Base-by-base conservation (phyloP, 2,113 vertebrate species). In the Bostrychus sinensis region DNA sequence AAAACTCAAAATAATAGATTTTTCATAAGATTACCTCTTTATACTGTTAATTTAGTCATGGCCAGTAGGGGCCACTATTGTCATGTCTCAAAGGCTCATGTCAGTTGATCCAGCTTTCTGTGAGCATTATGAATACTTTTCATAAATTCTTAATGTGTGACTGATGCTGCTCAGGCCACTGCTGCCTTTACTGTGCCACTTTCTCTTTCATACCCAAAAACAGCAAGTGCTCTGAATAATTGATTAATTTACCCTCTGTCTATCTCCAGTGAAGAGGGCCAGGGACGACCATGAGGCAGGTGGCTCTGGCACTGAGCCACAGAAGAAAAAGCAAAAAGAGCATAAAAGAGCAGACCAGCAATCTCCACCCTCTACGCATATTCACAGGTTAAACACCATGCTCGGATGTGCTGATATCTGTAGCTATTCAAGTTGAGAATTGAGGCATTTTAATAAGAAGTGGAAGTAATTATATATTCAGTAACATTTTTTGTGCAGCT, bases 261-360 rank as follows among this genome's bases (percentile, higher is more conserved):
- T 10, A 9, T 72, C 61, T 77, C 63, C 75, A 86, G 85, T 81
- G 57, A 94, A 94, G 82, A 90, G 92, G 30, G 34, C 72, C 36
- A 85, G 88, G 64, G 89, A 89, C 0, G 85, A 89, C 41, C 73
- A 34, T 0, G 86, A 86, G 46, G 62, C 66, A 1, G 62, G 56
- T 8, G 58, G 34, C 0, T 80, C 81, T 57, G 72, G 71, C 62
- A 30, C 26, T 2, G 86, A 87, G 61, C 86, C 86, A 12, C 82
- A 77, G 16, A 91, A 79, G 69, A 93, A 93, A 74, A 92, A 28
- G 64, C 65, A 70, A 7, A 91, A 86, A 45, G 88, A 91, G 0
- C 77, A 83, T 36, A 82, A 82, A 59, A 88, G 75, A 56, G 5
- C 41, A 0, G 82, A 80, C 22, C 84, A 75, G 14, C 55, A 79